Evolutionary conservation across 2,797 vertebrate species (phyloP).

Genomic region (Brachyrhaphis roseni): DNA sequence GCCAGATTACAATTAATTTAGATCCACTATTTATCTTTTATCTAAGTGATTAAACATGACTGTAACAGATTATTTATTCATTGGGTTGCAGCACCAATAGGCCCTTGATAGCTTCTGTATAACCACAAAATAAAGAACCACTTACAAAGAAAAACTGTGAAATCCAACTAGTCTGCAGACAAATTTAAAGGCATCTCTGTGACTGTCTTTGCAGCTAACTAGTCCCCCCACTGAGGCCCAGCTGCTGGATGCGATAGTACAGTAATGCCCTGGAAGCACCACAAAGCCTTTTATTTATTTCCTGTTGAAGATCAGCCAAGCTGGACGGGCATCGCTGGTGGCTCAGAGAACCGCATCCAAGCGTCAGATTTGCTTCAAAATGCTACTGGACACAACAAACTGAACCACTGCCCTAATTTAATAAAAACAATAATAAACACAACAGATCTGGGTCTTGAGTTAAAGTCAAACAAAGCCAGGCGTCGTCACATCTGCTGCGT

Average conservation of each 20-base stretch:
- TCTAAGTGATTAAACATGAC: neutral
- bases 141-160: constrained; percentile 19
- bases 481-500: constrained; percentile 18
- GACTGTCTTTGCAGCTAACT: constrained; percentile 70
- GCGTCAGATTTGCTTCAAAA: constrained; percentile 43
- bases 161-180: constrained; percentile 55
- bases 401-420: constrained; percentile 21
- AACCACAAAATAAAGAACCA: constrained; percentile 30
- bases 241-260: constrained; percentile 64
- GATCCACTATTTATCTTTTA: neutral
- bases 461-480: constrained; percentile 28
- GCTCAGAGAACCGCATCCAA: constrained; percentile 23
- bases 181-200: constrained; percentile 62
- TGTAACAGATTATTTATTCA: neutral
- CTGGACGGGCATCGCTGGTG: constrained; percentile 26
- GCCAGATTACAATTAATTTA: neutral
- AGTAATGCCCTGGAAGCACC: constrained; percentile 42
- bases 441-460: constrained; percentile 10
- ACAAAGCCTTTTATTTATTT: constrained; percentile 50
- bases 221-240: constrained; percentile 64
- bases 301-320: constrained; percentile 49
- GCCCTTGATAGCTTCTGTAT: neutral
- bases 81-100: no score
- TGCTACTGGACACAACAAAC: constrained; percentile 17
- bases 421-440: constrained; percentile 13